Percentiles rank a stretch among this genome's conserved stretches.
Evolutionary conservation across 2,888 invertebrate species (phyloP).

Genomic region (Euplagia quadripunctaria): DNA sequence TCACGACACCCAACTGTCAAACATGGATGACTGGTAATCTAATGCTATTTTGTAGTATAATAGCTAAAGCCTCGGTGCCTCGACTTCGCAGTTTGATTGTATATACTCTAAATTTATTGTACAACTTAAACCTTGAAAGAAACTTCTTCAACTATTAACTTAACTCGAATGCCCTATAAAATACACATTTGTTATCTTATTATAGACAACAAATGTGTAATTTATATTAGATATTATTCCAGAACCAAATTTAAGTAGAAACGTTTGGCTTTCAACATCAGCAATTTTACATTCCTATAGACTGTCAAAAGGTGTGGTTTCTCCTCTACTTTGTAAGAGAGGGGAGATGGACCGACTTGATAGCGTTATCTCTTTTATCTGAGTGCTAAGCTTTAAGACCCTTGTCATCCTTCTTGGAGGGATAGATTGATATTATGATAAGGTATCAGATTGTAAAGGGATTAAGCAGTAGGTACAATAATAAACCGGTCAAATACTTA

Average conservation of each 20-base stretch:
- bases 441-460: neutral
- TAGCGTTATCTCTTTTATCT: conserved; percentile 19
- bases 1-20: too few species aligned
- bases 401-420: conserved; percentile 11
- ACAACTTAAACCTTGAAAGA: too few species aligned
- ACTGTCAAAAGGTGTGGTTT: neutral
- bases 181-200: too few species aligned
- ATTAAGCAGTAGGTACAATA: conserved; percentile 3
- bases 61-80: too few species aligned
- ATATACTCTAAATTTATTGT: too few species aligned
- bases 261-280: neutral
- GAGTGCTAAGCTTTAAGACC: conserved; percentile 9
- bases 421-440: conserved; percentile 8
- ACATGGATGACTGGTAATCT: too few species aligned
- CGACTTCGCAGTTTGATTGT: too few species aligned
- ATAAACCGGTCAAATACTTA: neutral
- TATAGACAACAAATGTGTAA: too few species aligned
- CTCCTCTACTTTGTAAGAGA: conserved; percentile 3
- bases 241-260: neutral
- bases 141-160: too few species aligned
- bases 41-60: too few species aligned
- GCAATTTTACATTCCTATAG: neutral
- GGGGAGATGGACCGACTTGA: conserved; percentile 9
- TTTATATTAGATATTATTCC: too few species aligned
- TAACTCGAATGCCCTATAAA: too few species aligned